These are phyloP conservation scores for Dendroctonus ponderosae DNA, from an alignment of 1,140 invertebrate species.

Conservation along the genomic window DNA sequence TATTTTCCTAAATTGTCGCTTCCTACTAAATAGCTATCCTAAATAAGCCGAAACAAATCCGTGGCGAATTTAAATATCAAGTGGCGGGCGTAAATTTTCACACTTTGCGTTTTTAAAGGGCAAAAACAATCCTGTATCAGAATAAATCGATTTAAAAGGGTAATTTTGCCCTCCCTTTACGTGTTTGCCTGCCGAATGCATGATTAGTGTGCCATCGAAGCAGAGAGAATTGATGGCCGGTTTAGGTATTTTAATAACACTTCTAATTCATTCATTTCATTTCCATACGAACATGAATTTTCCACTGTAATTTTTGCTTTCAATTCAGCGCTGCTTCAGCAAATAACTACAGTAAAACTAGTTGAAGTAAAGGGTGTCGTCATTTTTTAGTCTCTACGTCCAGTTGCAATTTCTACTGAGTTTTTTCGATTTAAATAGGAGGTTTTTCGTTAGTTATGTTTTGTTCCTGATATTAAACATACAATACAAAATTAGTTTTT, in stretches of 20 bases:
- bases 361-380: not conserved
- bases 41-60: too few species aligned
- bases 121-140: constrained; percentile 27
- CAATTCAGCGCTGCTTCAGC: not conserved
- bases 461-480: too few species aligned
- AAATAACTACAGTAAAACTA: constrained; percentile 2
- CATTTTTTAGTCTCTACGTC: too few species aligned
- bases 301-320: constrained; percentile 13
- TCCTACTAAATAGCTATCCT: too few species aligned
- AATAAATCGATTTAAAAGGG: constrained; percentile 31
- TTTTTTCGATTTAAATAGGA: too few species aligned
- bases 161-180: constrained; percentile 30
- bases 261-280: constrained; percentile 28
- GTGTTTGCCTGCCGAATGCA: constrained; percentile 24
- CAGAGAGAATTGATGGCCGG: constrained; percentile 23
- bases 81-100: constrained; percentile 6
- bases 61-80: constrained; percentile 23
- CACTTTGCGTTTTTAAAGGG: constrained; percentile 18
- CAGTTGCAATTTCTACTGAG: too few species aligned
- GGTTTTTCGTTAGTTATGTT: too few species aligned
- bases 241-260: constrained; percentile 30
- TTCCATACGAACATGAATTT: constrained; percentile 12
- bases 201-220: constrained; percentile 23
- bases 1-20: not conserved
- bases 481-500: too few species aligned